These are phyloP conservation scores for Erannis defoliaria DNA, from an alignment of 2,888 invertebrate genomes.

Conservation along the genomic window DNA sequence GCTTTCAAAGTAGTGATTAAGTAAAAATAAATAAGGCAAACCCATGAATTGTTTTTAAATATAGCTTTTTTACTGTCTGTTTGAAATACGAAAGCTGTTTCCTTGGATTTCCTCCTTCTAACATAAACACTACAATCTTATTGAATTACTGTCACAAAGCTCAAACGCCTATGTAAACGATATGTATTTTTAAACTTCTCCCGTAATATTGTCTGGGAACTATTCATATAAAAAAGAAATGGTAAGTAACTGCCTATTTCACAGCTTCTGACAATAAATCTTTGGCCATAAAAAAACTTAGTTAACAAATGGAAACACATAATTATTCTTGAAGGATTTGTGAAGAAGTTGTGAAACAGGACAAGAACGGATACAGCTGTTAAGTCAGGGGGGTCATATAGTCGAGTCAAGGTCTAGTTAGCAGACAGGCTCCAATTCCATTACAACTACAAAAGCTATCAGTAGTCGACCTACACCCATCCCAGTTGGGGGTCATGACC, in stretches of 20 bases:
- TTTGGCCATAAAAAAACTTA: neutral
- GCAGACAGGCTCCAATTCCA: no score
- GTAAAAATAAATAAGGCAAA: no score
- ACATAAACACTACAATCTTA: constrained; percentile 62
- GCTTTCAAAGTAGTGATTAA: no score
- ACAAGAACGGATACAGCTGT: no score
- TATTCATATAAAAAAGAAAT: constrained; percentile 42
- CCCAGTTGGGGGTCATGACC: no score
- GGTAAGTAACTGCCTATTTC: constrained; percentile 29
- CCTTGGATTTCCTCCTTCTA: constrained; percentile 72
- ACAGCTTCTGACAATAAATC: constrained; percentile 34
- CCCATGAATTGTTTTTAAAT: no score
- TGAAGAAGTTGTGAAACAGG: constrained; percentile 25
- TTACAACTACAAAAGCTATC: no score
- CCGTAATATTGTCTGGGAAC: constrained; percentile 56
- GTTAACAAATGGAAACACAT: no score
- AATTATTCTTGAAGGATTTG: neutral
- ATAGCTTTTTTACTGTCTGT: constrained; percentile 68
- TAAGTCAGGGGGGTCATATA: no score
- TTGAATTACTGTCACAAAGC: constrained; percentile 78
- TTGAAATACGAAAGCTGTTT: constrained; percentile 83
- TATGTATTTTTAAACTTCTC: constrained; percentile 72
- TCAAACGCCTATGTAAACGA: constrained; percentile 73
- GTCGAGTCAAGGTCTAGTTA: no score
- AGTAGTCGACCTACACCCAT: no score